Evolutionary conservation across 2,113 vertebrate species (phyloP).

Genomic region (Setophaga coronata): DNA sequence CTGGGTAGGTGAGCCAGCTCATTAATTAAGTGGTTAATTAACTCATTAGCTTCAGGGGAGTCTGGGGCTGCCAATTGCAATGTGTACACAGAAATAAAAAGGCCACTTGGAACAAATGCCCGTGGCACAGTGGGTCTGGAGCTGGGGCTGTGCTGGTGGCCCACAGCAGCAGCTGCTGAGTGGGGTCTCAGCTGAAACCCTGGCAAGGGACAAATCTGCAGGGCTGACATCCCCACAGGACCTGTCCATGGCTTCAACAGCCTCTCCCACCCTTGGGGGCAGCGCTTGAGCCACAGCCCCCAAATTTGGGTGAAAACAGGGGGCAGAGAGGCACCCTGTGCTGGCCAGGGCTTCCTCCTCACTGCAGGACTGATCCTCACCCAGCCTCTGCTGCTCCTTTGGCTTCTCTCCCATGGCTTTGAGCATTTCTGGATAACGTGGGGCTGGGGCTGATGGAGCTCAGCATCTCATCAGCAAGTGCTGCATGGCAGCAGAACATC

Average conservation of each 20-base stretch:
- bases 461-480: not conserved
- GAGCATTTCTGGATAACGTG: rapidly evolving
- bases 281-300: not conserved
- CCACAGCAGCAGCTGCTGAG: not conserved
- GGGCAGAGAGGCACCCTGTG: rapidly evolving
- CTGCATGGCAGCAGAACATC: not conserved
- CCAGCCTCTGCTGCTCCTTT: not conserved
- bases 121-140: rapidly evolving
- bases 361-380: rapidly evolving
- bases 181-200: not conserved
- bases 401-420: rapidly evolving
- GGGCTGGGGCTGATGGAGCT: not conserved
- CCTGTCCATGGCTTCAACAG: not conserved
- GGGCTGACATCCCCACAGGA: rapidly evolving
- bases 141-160: not conserved
- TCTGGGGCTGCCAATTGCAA: not conserved
- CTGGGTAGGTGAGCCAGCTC: not conserved
- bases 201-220: not conserved
- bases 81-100: not conserved
- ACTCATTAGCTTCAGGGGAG: slow-evolving; percentile 2
- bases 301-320: not conserved
- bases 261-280: no score
- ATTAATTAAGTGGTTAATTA: not conserved
- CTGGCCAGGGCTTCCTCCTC: not conserved
- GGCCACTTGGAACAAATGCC: not conserved